Percentiles rank a stretch among this genome's conserved stretches.
Conservation (phyloP, 2,113 vertebrate species). For the Cynopterus brachyotis region DNA sequence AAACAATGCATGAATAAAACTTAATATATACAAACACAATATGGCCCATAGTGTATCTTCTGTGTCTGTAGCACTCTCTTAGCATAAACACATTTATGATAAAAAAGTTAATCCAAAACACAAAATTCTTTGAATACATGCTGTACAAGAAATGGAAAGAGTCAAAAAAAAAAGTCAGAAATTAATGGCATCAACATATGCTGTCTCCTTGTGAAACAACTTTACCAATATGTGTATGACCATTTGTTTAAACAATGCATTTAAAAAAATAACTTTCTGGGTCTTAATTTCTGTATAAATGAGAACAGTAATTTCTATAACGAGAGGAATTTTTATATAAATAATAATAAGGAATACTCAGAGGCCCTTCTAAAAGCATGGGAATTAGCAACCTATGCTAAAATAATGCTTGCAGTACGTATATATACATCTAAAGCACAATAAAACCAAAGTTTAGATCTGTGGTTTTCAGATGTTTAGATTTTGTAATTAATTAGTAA, state of each 20-base stretch:
- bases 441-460: background rate
- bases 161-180: background rate
- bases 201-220: background rate
- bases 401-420: background rate
- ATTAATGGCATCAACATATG: background rate
- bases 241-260: background rate
- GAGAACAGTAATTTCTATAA: background rate
- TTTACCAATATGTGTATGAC: background rate
- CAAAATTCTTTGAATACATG: slow-evolving; percentile 3
- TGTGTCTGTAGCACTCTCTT: slow-evolving; percentile 10
- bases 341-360: background rate
- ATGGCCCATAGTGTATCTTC: background rate
- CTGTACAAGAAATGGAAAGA: background rate
- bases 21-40: background rate
- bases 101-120: slow-evolving; percentile 32
- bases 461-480: background rate
- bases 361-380: background rate
- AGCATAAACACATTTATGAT: slow-evolving; percentile 20
- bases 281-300: background rate
- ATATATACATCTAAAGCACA: background rate
- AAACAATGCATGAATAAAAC: background rate
- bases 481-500: background rate
- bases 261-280: background rate
- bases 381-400: background rate
- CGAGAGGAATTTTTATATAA: background rate